A percentile compares a stretch with the other conserved stretches of the same genome.
Evolutionary conservation across 2,888 invertebrate species (phyloP).

Genomic region (Noctua fimbriata): DNA sequence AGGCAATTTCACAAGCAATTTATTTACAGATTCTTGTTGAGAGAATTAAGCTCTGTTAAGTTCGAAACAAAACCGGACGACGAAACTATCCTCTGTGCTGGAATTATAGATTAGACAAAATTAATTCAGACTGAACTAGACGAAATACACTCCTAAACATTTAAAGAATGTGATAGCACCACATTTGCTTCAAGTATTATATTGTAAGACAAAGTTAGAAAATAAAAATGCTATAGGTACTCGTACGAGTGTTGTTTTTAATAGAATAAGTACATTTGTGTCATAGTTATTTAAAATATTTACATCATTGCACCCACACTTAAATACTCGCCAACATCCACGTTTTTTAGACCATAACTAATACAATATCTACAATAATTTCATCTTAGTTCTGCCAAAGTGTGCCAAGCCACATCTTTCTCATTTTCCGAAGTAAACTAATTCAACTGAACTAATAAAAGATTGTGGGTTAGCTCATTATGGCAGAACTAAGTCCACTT

Average conservation of each 20-base stretch:
- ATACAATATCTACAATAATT: constrained; percentile 54
- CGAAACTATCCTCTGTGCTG: not conserved
- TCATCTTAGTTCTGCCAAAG: constrained; percentile 8
- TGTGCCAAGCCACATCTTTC: not conserved
- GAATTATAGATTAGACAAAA: not conserved
- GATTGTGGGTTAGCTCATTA: not conserved
- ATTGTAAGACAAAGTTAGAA: constrained; percentile 15
- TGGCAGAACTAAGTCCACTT: constrained; percentile 3
- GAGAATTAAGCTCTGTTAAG: too few species aligned
- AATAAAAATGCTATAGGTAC: constrained; percentile 38
- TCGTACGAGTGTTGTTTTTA: constrained; percentile 15
- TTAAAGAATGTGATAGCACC: not conserved
- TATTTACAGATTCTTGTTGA: not conserved
- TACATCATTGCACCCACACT: constrained; percentile 71
- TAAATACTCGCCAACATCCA: constrained; percentile 48
- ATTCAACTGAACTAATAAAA: not conserved
- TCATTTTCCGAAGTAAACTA: not conserved
- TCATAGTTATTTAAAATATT: constrained; percentile 65
- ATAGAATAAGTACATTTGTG: constrained; percentile 53
- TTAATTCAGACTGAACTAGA: not conserved
- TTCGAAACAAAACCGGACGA: too few species aligned
- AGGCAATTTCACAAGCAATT: not conserved
- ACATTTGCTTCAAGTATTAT: not conserved
- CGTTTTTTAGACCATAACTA: constrained; percentile 23
- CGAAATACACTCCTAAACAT: not conserved